These are phyloP conservation scores for Cetonia aurata DNA, from an alignment of 2,888 invertebrate genomes.

Conservation along the genomic window DNA sequence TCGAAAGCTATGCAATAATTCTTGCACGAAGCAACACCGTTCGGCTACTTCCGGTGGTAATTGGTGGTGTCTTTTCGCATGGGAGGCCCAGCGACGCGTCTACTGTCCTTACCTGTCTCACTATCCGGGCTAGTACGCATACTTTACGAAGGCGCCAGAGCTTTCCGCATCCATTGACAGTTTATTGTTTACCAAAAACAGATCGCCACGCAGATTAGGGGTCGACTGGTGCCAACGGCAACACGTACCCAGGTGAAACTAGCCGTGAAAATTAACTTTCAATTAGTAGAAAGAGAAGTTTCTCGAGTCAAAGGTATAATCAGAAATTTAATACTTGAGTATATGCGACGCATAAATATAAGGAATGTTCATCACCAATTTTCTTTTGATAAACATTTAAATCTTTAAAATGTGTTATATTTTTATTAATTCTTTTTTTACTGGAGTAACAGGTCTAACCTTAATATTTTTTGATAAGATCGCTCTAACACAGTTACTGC, in stretches of 20 bases:
- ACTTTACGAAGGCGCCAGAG: conserved; percentile 45
- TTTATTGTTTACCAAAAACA: conserved; percentile 45
- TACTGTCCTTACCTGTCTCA: conserved; percentile 32
- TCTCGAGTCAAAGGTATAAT: too few relatives aligned
- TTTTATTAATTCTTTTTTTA: too few relatives aligned
- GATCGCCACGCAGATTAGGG: conserved; percentile 29
- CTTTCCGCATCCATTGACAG: conserved; percentile 52
- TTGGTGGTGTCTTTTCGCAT: conserved; percentile 23
- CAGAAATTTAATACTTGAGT: too few relatives aligned
- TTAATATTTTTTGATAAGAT: too few relatives aligned
- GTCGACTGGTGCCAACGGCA: conserved; percentile 35
- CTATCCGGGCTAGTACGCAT: conserved; percentile 32
- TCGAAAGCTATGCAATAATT: conserved; percentile 14
- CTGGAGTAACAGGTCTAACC: too few relatives aligned
- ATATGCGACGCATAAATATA: too few relatives aligned
- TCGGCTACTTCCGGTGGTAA: conserved; percentile 40
- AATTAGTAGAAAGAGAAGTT: conserved; percentile 1
- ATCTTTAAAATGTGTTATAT: too few relatives aligned
- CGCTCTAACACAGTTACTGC: too few relatives aligned
- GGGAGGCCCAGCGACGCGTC: conserved; percentile 23
- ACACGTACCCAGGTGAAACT: conserved; percentile 30
- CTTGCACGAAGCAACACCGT: conserved; percentile 16
- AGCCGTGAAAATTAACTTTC: conserved; percentile 22
- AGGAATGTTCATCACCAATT: too few relatives aligned
- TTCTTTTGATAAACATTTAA: too few relatives aligned